phyloP scores from a whole-genome alignment of 1,140 invertebrate genomes.

The Drosophila rhopaloa region DNA sequence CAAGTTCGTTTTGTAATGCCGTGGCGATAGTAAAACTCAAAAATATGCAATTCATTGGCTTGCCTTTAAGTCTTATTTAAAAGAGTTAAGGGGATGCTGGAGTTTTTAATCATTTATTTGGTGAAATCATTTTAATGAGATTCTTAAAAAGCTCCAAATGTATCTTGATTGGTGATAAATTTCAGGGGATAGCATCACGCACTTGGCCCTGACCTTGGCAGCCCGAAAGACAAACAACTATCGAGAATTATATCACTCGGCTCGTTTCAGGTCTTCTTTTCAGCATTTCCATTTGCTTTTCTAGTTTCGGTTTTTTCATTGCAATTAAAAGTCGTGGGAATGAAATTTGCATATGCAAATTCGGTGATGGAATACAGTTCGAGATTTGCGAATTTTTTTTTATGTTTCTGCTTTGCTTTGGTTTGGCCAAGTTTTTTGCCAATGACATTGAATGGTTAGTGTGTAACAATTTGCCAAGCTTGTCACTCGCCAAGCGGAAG shows the following conservation, averaged over 20 bases:
- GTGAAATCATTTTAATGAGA: too few relatives aligned
- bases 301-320: slow-evolving; percentile 31
- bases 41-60: not conserved
- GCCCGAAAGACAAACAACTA: slow-evolving; percentile 28
- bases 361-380: slow-evolving; percentile 47
- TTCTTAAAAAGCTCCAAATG: slow-evolving; percentile 11
- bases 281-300: slow-evolving; percentile 23
- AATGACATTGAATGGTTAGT: slow-evolving; percentile 60
- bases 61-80: not conserved
- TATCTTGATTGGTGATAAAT: slow-evolving; percentile 31
- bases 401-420: slow-evolving; percentile 18
- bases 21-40: not conserved
- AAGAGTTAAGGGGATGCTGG: too few relatives aligned
- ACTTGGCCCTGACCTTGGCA: slow-evolving; percentile 23
- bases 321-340: slow-evolving; percentile 79
- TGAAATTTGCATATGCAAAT: slow-evolving; percentile 77
- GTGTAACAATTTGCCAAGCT: slow-evolving; percentile 56
- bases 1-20: not conserved
- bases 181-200: slow-evolving; percentile 24
- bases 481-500: slow-evolving; percentile 54
- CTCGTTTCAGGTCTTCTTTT: slow-evolving; percentile 52
- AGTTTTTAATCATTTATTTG: too few relatives aligned
- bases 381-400: slow-evolving; percentile 46
- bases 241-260: slow-evolving; percentile 52
- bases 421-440: slow-evolving; percentile 19